Conservation (phyloP, 2,113 vertebrate genomes). For the Galemys pyrenaicus region DNA sequence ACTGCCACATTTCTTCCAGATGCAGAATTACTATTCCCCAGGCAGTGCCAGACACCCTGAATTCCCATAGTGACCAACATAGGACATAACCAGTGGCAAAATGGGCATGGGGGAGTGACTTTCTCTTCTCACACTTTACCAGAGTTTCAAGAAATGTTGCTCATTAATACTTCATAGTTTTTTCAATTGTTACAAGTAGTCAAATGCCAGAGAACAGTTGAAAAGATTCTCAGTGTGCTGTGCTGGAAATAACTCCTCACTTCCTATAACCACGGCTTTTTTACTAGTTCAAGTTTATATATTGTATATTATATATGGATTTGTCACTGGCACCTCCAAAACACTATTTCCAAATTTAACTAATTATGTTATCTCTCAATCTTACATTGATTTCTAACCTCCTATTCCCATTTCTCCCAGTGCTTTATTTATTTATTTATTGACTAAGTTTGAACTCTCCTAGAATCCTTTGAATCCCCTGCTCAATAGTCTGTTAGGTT, state of each 20-base stretch:
- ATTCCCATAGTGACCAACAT: neutral
- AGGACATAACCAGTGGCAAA: neutral
- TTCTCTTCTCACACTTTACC: neutral
- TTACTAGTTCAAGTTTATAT: neutral
- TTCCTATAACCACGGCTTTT: neutral
- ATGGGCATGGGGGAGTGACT: neutral
- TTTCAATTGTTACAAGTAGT: neutral
- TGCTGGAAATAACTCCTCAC: neutral
- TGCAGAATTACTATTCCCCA: neutral
- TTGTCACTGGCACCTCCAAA: neutral
- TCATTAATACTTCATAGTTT: neutral
- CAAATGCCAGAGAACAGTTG: neutral
- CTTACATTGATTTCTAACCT: neutral
- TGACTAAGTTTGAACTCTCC: neutral
- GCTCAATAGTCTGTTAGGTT: neutral
- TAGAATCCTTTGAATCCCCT: neutral
- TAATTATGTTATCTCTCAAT: slow-evolving; percentile 2
- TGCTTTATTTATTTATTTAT: neutral
- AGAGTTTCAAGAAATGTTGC: neutral
- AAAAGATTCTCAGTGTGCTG: neutral
- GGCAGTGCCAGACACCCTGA: neutral
- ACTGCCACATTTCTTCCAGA: neutral
- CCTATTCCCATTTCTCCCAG: neutral
- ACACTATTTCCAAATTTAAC: neutral
- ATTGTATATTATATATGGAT: neutral